Percentiles rank a stretch among this genome's conserved stretches.
phyloP scores from a whole-genome alignment of 2,113 vertebrate species.

The Bombycilla garrulus region DNA sequence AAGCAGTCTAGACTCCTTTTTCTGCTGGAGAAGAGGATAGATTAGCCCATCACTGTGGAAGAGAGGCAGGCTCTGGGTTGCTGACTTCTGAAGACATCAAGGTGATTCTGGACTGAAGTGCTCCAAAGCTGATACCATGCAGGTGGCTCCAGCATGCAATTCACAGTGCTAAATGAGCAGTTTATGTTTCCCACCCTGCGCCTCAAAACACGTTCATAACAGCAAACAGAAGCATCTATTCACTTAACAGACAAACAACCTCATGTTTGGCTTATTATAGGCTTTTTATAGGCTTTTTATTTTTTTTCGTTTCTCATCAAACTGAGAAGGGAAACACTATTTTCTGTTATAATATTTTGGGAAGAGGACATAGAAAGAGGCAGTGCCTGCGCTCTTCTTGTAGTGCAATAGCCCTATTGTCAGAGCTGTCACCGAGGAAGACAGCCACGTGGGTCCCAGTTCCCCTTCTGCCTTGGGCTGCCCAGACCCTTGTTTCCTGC shows the following conservation, averaged over 20 bases:
- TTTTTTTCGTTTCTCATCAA: neutral
- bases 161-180: neutral
- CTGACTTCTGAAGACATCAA: neutral
- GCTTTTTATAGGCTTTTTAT: neutral
- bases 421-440: neutral
- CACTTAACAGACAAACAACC: neutral
- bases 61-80: neutral
- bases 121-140: neutral
- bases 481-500: neutral
- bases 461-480: neutral
- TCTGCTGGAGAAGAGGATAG: neutral
- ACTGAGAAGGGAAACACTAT: neutral
- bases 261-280: neutral
- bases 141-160: neutral
- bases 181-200: neutral
- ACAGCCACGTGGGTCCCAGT: neutral
- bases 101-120: neutral
- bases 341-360: slow-evolving; percentile 13
- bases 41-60: neutral
- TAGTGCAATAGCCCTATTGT: neutral
- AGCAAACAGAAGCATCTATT: neutral
- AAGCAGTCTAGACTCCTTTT: neutral
- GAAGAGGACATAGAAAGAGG: neutral
- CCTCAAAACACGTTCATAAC: neutral
- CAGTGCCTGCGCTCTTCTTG: neutral